Evolutionary conservation across 2,888 invertebrate genomes (phyloP), one percentile per base, ranked within the genome.

Genomic region (Hypolimnas misippus): DNA sequence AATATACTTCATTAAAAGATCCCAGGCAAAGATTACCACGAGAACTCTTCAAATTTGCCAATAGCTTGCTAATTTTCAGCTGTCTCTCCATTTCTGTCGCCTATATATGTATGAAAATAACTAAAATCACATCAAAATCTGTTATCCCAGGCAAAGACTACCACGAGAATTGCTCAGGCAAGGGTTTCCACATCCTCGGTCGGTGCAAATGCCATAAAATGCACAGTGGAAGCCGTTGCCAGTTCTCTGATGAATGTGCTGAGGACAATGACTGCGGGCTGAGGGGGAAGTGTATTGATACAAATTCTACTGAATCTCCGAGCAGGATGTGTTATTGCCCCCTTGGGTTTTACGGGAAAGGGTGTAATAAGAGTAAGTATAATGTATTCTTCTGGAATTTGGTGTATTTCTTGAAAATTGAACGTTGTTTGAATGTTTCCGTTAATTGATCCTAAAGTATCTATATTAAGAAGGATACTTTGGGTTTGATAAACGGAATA

Each of bases 311-410:
- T 0, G 95, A 96, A 25, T 93, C 96, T 7, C 98, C 98, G 0
- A 94, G 94, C 42, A 94, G 94, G 72, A 96, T 96, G 77, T 99
- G 99, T 81, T 99, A 96, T 85, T 99, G 98, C 78, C 95, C 97
- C 63, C 93, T 94, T 57, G 98, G 98, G 14, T 98, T 96, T 94
- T 97, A 95, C 78, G 98, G 98, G 2, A 93, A 94, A 19, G 95
- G 95, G 0, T 98, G 98, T 78, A 94, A 94, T 67, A 96, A 96
- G 89, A 94, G 97, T 97, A 80, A 94, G 94, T 87, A 14, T 5
- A 6, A 10, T 3, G 1, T 0, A 25, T 25, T 25, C 5, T 25
- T 8, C 17, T 54, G 40, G n/a, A n/a, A 2, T 31, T 1, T 31
- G 31, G 31, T 38, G 12, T n/a, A n/a, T 38, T 3, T 38, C n/a